Base-by-base conservation (phyloP, 2,113 vertebrate species). In the Odobenus rosmarus region DNA sequence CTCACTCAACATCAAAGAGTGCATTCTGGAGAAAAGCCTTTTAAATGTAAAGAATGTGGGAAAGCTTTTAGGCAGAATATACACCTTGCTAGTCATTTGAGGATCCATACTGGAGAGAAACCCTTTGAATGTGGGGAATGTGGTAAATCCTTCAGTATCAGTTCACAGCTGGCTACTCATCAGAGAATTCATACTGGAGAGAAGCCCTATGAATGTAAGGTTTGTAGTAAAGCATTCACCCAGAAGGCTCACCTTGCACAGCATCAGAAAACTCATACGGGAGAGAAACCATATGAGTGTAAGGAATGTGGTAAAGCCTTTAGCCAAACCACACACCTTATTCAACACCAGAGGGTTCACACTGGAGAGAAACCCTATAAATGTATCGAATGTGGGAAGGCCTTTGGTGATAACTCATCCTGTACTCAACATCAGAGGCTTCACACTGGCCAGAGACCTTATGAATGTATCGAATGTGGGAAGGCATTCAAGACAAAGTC, bases 221-320 rank as follows among this genome's bases (percentile, higher is more conserved):
- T 86, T 1, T 98, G 98, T 13, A n/a, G 92, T 16, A 98, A 98
- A 28, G 97, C 98, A 0, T 98, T 98, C 42, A 98, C 97, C 0
- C 98, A 98, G 92, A 97, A 97, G 83, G 97, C 98, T n/a, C 97
- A 98, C 72, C 97, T 98, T 1, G 97, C 96, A 1, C 97, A 98
- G 85, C 98, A 98, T 2, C 98, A 98, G 90, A 98, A 97, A 61
- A 97, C 96, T 1, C 98, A 98, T 1, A 98, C 98, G 0, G 98
- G 98, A 1, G 98, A 98, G 88, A 97, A 86, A 3, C 98, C 98
- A 0, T 98, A 99, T 36, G 98, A 79, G 72, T 99, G 99, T 93
- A 98, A 98, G 3, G 98, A 98, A 6, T 99, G 99, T 19, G 99
- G 99, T 0, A 99, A 98, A 46, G 96, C 98, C 92, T 98, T 98